phyloP scores from a whole-genome alignment of 1,140 invertebrate species.

The Thaumetopoea pityocampa region DNA sequence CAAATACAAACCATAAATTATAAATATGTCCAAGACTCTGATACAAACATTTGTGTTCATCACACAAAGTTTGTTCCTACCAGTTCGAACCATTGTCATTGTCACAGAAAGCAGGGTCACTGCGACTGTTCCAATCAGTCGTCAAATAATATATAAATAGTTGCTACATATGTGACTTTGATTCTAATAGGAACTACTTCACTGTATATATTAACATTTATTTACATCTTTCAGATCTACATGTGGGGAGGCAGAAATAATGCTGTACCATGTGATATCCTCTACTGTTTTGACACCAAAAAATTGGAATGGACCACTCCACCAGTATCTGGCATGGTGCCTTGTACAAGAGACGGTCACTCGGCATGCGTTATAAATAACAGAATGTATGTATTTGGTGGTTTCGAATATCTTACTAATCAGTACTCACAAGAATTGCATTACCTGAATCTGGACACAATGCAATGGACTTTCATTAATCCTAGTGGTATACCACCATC shows the following conservation, averaged over 20 bases:
- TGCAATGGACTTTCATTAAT: slow-evolving; percentile 82
- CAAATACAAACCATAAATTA: too few relatives aligned
- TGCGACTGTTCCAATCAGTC: too few relatives aligned
- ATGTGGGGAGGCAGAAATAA: slow-evolving; percentile 96
- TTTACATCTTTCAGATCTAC: slow-evolving; percentile 75
- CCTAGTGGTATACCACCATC: slow-evolving; percentile 79
- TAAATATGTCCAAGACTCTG: too few relatives aligned
- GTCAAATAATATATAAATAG: too few relatives aligned
- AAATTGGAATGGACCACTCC: slow-evolving; percentile 82
- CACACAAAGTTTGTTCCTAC: too few relatives aligned
- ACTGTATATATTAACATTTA: not conserved
- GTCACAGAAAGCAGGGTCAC: too few relatives aligned
- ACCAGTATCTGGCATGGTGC: slow-evolving; percentile 80
- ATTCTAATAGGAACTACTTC: too few relatives aligned
- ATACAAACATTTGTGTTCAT: too few relatives aligned
- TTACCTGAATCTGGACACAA: slow-evolving; percentile 83
- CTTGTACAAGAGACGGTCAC: slow-evolving; percentile 91
- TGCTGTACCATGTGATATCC: slow-evolving; percentile 83
- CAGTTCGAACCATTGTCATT: too few relatives aligned
- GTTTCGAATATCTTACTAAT: slow-evolving; percentile 87
- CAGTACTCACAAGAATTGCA: slow-evolving; percentile 89
- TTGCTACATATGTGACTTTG: too few relatives aligned
- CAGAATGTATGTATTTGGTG: slow-evolving; percentile 94
- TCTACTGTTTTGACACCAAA: slow-evolving; percentile 89
- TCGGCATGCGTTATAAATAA: slow-evolving; percentile 88